Base-by-base conservation (phyloP, 2,797 vertebrate genomes). In the Phoebastria nigripes region DNA sequence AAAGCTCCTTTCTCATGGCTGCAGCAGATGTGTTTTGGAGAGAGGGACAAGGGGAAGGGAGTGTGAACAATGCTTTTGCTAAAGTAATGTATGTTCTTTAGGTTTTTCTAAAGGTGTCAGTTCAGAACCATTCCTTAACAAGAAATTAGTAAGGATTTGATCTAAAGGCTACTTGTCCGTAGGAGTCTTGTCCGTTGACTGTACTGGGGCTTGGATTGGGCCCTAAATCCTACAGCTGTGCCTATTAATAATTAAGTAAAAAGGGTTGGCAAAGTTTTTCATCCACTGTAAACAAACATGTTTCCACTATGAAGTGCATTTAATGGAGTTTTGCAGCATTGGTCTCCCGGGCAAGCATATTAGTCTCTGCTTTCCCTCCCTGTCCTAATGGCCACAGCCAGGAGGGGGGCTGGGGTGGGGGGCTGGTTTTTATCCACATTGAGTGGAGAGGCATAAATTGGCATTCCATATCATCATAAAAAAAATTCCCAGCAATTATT, bases 401-500 rank as follows among this genome's bases (percentile, higher is more conserved):
- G 92, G 97, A 46, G 93, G 96, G 96, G 97, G 95, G 77, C 94
- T 90, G 11, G 78, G 11, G 25, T 80, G 37, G 93, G 94, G 93
- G 87, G 82, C 93, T 77, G 35, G 90, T 95, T 96, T 98, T 95
- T 97, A 96, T 97, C 97, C 92, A 89, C 81, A 67, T 88, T 87
- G 94, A 86, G 92, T 96, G 87, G 95, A 97, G 96, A 98, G 92
- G 95, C 97, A 97, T 98, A 98, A 98, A 98, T 98, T 98, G 98
- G 98, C 98, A 98, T 98, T 98, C 98, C 98, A 94, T 97, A 98
- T 98, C 96, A 97, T 97, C 97, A 97, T 98, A 97, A 98, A 98
- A 98, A 95, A 88, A 98, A 97, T 97, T 98, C 98, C 97, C 97
- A 97, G 97, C 97, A 98, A 98, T 98, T 98, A 98, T 98, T 98